Conservation (phyloP, 1,140 invertebrate species). For the Drosophila saltans region DNA sequence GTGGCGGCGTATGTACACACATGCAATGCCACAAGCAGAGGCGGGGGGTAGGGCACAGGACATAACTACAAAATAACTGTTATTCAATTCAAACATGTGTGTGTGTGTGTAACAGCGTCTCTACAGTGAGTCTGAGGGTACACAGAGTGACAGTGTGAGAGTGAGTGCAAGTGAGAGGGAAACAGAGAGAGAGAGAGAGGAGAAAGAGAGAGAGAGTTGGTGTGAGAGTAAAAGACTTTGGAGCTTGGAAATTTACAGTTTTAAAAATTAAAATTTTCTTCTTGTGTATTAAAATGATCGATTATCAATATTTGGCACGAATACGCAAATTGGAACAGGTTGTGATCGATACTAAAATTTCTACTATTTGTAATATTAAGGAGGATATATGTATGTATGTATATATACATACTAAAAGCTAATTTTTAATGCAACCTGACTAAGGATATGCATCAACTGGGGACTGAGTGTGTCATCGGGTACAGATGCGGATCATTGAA, state of each 20-base stretch:
- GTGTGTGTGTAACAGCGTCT: background rate
- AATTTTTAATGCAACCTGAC: background rate
- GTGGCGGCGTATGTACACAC: background rate
- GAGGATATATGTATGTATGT: too few species aligned
- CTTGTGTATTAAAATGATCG: background rate
- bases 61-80: background rate
- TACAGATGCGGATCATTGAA: background rate
- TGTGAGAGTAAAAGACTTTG: too few species aligned
- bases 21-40: conserved; percentile 14
- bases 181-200: background rate
- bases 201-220: background rate
- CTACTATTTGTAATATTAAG: too few species aligned
- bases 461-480: background rate
- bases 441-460: background rate
- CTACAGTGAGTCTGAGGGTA: conserved; percentile 9
- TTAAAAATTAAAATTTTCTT: too few species aligned
- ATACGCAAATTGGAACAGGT: conserved; percentile 6
- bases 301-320: conserved; percentile 2
- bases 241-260: too few species aligned
- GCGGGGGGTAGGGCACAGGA: background rate
- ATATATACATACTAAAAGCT: background rate
- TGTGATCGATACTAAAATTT: background rate
- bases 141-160: conserved; percentile 1
- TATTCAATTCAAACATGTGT: background rate
- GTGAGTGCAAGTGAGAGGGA: background rate